phyloP scores from a whole-genome alignment of 2,888 invertebrate genomes.

The Liodrosophila aerea region DNA sequence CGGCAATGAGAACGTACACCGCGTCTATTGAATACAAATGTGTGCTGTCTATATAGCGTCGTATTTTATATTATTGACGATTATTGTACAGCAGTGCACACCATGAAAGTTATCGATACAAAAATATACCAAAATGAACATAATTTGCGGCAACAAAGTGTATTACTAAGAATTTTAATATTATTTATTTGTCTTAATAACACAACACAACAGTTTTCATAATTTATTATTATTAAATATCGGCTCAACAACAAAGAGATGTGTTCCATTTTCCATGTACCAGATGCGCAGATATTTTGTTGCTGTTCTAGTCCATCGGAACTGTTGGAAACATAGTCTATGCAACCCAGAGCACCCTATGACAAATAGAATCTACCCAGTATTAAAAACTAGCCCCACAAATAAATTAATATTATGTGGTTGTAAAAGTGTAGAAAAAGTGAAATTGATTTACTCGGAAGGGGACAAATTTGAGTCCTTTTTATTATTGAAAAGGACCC shows the following conservation, averaged over 20 bases:
- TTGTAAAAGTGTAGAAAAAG: constrained; percentile 46
- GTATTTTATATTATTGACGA: not conserved
- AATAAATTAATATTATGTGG: constrained; percentile 49
- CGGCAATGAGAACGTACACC: constrained; percentile 30
- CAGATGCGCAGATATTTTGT: constrained; percentile 9
- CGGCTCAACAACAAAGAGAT: no score
- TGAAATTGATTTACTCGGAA: constrained; percentile 38
- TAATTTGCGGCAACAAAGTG: no score
- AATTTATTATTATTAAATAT: no score
- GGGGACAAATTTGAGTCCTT: constrained; percentile 48
- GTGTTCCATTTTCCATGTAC: constrained; percentile 9
- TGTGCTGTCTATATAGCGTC: constrained; percentile 31
- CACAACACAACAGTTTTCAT: no score
- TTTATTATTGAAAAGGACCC: constrained; percentile 33
- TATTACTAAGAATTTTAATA: no score
- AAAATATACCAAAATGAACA: no score
- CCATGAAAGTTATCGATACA: no score
- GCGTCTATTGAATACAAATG: constrained; percentile 14
- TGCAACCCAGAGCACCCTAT: constrained; percentile 33
- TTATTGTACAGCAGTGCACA: not conserved
- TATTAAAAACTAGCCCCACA: constrained; percentile 50
- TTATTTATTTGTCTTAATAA: no score
- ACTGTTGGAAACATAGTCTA: constrained; percentile 12
- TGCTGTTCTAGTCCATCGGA: not conserved
- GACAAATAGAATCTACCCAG: constrained; percentile 53